Evolutionary conservation across 2,888 invertebrate species (phyloP).

Genomic region (Aleiodes leptofemur): DNA sequence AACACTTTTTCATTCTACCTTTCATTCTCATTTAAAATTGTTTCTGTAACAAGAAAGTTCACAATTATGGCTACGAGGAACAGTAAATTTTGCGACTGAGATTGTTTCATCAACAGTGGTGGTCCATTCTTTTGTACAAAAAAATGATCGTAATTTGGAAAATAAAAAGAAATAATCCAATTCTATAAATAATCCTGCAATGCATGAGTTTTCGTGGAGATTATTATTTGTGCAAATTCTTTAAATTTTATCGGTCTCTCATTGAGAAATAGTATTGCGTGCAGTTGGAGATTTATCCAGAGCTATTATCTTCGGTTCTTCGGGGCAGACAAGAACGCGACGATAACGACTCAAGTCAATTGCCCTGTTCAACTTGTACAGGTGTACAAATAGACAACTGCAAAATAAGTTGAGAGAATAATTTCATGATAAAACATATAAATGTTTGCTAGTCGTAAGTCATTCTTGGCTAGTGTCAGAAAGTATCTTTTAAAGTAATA

Average conservation of each 20-base stretch:
- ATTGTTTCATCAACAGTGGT: constrained; percentile 26
- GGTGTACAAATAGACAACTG: constrained; percentile 1
- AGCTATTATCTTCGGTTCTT: not conserved
- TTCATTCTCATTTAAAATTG: constrained; percentile 20
- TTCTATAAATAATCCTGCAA: constrained; percentile 12
- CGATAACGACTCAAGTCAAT: constrained; percentile 21
- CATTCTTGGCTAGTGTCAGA: too few species aligned
- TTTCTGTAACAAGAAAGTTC: constrained; percentile 22
- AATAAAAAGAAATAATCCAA: not conserved
- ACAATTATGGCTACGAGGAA: constrained; percentile 25
- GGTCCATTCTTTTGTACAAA: constrained; percentile 1
- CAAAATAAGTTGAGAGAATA: too few species aligned
- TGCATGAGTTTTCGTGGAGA: not conserved
- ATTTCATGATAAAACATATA: too few species aligned
- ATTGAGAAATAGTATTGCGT: not conserved
- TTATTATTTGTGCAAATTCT: constrained; percentile 13
- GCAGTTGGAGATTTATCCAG: not conserved
- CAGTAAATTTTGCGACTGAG: constrained; percentile 13
- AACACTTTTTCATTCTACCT: not conserved
- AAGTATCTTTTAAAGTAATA: too few species aligned
- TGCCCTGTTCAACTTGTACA: not conserved
- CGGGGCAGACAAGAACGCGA: constrained; percentile 7
- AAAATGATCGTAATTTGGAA: not conserved
- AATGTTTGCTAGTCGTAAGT: too few species aligned
- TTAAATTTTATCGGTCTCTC: not conserved